phyloP scores from a whole-genome alignment of 2,888 invertebrate genomes.

The Polyommatus icarus region DNA sequence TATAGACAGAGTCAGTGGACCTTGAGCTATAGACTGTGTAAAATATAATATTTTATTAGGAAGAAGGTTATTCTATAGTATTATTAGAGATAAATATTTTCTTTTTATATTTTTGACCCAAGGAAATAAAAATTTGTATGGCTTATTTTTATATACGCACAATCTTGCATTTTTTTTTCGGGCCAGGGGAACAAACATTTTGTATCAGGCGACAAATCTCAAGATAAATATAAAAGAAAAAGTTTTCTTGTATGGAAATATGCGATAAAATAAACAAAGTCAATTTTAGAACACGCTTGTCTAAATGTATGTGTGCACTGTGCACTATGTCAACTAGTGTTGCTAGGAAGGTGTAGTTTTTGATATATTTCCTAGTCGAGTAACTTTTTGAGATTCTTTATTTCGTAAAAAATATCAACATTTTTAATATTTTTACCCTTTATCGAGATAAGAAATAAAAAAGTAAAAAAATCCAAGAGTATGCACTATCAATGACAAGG shows the following conservation, averaged over 20 bases:
- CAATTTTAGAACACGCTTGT: slow-evolving; percentile 19
- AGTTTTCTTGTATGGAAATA: slow-evolving; percentile 2
- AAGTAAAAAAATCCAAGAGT: neutral
- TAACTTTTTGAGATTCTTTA: neutral
- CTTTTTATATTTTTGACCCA: neutral
- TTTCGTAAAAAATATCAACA: neutral
- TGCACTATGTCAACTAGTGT: neutral
- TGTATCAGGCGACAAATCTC: neutral
- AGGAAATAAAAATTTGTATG: no score
- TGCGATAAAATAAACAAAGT: neutral
- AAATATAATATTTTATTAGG: neutral
- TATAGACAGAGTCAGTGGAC: neutral
- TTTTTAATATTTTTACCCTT: neutral
- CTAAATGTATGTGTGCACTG: neutral
- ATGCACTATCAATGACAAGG: neutral
- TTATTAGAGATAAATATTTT: neutral
- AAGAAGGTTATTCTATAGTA: neutral
- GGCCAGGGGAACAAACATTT: neutral
- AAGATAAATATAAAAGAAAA: neutral
- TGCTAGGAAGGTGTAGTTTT: neutral
- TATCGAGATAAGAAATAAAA: neutral
- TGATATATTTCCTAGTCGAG: neutral
- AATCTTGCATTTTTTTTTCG: neutral
- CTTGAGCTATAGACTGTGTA: neutral
- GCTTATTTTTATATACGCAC: neutral